phyloP scores from a whole-genome alignment of 2,113 vertebrate species.

The Tachycineta bicolor region DNA sequence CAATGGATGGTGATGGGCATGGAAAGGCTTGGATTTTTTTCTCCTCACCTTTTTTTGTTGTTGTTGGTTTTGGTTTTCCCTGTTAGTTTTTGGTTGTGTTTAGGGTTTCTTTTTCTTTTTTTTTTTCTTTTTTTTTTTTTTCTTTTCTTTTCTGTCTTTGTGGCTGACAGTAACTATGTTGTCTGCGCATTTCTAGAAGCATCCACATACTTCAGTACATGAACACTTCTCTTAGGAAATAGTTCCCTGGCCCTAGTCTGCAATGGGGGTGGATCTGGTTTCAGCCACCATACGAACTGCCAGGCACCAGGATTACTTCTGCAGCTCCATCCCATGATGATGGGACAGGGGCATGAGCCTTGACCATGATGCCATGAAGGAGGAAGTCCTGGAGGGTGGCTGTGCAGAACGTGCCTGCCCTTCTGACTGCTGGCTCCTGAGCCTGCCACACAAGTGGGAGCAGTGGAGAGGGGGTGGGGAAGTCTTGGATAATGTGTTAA shows the following conservation, averaged over 20 bases:
- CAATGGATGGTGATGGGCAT: not conserved
- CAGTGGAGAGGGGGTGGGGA: not conserved
- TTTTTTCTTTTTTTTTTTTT: no score
- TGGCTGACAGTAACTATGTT: not conserved
- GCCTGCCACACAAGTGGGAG: not conserved
- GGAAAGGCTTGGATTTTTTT: not conserved
- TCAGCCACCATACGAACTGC: accelerated
- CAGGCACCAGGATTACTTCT: not conserved
- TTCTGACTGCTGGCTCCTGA: not conserved
- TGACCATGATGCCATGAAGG: not conserved
- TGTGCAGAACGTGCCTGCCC: not conserved
- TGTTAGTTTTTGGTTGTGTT: no score
- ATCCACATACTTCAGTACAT: accelerated
- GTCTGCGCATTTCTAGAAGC: not conserved
- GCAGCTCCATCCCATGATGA: not conserved
- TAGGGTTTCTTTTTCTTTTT: no score
- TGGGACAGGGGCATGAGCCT: not conserved
- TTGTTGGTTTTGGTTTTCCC: no score
- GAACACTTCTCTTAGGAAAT: not conserved
- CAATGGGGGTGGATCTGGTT: accelerated
- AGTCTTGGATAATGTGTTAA: not conserved
- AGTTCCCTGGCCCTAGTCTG: not conserved
- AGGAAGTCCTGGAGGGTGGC: not conserved
- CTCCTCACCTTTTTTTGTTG: accelerated
- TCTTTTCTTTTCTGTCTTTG: not conserved